A percentile compares a stretch with the other conserved stretches of the same genome.
Evolutionary conservation across 2,113 vertebrate genomes (phyloP).

Genomic region (Tringa solitaria): DNA sequence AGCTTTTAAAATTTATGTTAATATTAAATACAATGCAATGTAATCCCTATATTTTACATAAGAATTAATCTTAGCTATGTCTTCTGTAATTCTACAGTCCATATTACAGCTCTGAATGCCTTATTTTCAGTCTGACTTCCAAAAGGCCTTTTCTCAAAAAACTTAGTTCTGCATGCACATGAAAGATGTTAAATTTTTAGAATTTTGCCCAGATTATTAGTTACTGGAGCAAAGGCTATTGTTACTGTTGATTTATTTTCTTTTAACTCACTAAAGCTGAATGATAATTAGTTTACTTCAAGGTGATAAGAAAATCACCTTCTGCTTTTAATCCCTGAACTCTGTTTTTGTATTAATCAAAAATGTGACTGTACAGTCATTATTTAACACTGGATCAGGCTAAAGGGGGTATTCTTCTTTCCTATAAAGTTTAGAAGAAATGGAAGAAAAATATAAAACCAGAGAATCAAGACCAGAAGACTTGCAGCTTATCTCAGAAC

Average conservation of each 20-base stretch:
- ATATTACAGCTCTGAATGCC: not conserved
- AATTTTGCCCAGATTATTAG: not conserved
- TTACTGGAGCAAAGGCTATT: not conserved
- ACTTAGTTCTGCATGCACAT: not conserved
- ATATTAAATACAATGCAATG: not conserved
- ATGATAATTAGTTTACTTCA: not conserved
- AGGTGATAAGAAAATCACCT: not conserved
- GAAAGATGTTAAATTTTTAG: not conserved
- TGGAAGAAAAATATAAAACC: slow-evolving; percentile 94
- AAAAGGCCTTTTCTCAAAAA: not conserved
- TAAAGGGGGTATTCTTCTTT: slow-evolving; percentile 71
- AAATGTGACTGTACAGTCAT: not conserved
- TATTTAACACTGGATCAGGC: slow-evolving; percentile 9
- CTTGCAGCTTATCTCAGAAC: slow-evolving; percentile 91
- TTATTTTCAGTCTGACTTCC: not conserved
- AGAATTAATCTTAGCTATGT: not conserved
- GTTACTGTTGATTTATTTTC: not conserved
- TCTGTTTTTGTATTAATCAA: not conserved
- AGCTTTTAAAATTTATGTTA: not conserved
- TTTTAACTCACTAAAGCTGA: not conserved
- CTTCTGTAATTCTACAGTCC: not conserved
- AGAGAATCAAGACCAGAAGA: slow-evolving; percentile 95
- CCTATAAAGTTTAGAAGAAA: slow-evolving; percentile 89
- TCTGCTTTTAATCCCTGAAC: not conserved
- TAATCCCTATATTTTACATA: not conserved